Evolutionary conservation across 2,888 invertebrate species (phyloP).

Genomic region (Gnatocerus cornutus): DNA sequence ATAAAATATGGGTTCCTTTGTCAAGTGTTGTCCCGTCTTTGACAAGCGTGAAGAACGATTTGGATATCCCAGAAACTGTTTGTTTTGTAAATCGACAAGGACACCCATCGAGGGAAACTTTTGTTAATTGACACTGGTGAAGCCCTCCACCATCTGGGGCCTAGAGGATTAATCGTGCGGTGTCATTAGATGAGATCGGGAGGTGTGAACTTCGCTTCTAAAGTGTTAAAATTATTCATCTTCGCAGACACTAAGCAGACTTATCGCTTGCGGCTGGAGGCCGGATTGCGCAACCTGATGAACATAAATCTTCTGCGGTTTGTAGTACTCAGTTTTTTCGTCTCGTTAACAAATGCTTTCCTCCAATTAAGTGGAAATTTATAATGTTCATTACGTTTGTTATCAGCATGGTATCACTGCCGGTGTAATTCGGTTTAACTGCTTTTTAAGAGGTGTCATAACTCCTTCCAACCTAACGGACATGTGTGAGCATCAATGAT

Average conservation of each 20-base stretch:
- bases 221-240: slow-evolving; percentile 39
- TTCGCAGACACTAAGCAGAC: slow-evolving; percentile 29
- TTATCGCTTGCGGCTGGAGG: slow-evolving; percentile 28
- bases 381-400: slow-evolving; percentile 24
- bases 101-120: slow-evolving; percentile 18
- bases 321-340: slow-evolving; percentile 17
- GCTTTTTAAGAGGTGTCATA: slow-evolving; percentile 50
- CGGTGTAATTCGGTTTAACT: slow-evolving; percentile 42
- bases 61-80: slow-evolving; percentile 10
- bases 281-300: slow-evolving; percentile 25
- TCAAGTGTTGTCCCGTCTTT: neutral
- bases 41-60: slow-evolving; percentile 15
- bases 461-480: slow-evolving; percentile 32
- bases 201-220: neutral
- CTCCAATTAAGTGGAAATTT: slow-evolving; percentile 32
- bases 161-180: neutral
- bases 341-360: slow-evolving; percentile 21
- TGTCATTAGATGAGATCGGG: slow-evolving; percentile 14
- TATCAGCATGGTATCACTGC: slow-evolving; percentile 32
- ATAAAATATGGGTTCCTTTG: neutral
- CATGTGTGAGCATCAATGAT: slow-evolving; percentile 56
- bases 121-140: slow-evolving; percentile 9
- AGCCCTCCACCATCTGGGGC: neutral
- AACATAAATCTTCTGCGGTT: slow-evolving; percentile 28
- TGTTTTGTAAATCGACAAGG: slow-evolving; percentile 11